These are phyloP conservation scores for Dysmachus trigonus DNA, from an alignment of 2,888 invertebrate genomes.

Conservation along the genomic window DNA sequence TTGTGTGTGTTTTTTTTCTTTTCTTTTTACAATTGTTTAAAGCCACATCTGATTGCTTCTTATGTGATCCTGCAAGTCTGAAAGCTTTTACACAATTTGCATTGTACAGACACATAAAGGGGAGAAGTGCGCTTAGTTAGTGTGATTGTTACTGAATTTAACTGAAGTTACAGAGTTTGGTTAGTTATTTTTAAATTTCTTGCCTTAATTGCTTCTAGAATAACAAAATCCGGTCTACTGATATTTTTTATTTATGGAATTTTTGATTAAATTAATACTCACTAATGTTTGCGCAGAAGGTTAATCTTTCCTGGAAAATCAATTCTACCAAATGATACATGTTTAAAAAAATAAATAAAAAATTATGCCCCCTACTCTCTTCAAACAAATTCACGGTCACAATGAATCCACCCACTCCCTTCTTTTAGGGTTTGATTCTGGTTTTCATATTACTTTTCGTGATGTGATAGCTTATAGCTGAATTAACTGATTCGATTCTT, in stretches of 20 bases:
- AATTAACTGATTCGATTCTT: too few relatives aligned
- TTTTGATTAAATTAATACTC: too few relatives aligned
- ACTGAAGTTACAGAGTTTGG: background rate
- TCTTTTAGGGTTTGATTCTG: too few relatives aligned
- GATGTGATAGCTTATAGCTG: too few relatives aligned
- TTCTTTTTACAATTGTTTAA: background rate
- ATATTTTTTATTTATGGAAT: background rate
- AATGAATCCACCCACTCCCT: too few relatives aligned
- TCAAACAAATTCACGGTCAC: too few relatives aligned
- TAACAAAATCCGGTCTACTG: background rate
- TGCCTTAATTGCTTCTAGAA: background rate
- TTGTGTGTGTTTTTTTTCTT: background rate
- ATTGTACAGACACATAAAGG: background rate
- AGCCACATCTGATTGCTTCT: background rate
- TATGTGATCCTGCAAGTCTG: background rate
- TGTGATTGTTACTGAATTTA: constrained; percentile 36
- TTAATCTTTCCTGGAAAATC: too few relatives aligned
- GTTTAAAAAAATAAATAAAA: too few relatives aligned
- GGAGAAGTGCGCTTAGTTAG: constrained; percentile 6
- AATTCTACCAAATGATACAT: too few relatives aligned
- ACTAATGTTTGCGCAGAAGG: too few relatives aligned
- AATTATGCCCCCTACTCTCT: too few relatives aligned
- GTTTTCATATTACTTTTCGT: too few relatives aligned
- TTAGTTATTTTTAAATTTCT: background rate
- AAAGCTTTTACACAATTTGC: background rate